Evolutionary conservation across 1,140 invertebrate species (phyloP).

Genomic region (Caerostris extrusa): DNA sequence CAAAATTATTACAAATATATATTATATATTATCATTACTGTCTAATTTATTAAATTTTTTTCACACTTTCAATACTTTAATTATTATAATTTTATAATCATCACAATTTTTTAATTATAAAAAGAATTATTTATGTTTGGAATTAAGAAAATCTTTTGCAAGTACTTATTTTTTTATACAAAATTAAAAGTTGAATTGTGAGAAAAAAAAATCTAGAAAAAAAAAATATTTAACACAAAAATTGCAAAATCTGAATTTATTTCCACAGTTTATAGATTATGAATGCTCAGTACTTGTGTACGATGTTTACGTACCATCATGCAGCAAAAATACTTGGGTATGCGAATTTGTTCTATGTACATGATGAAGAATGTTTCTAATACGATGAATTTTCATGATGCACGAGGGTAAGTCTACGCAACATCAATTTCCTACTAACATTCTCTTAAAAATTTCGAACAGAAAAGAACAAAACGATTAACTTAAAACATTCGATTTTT

Average conservation of each 20-base stretch:
- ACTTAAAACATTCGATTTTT: background rate
- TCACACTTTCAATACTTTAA: no score
- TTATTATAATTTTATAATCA: no score
- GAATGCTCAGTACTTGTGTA: background rate
- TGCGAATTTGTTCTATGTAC: conserved; percentile 59
- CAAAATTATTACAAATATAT: no score
- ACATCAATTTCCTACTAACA: conserved; percentile 57
- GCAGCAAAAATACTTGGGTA: conserved; percentile 59
- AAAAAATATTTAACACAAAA: background rate
- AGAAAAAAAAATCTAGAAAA: no score
- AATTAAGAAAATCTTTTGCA: no score
- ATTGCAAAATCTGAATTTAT: background rate
- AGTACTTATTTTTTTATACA: no score
- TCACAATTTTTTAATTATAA: no score
- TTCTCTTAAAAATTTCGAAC: conserved; percentile 56
- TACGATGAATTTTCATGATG: background rate
- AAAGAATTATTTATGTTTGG: no score
- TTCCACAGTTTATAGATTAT: background rate
- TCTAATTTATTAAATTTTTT: no score
- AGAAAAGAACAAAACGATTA: conserved; percentile 1
- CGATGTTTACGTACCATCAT: background rate
- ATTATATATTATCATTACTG: no score
- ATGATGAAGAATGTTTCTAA: conserved; percentile 45
- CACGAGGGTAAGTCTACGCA: conserved; percentile 2
- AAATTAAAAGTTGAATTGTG: no score